Evolutionary conservation across 1,140 invertebrate genomes (phyloP).

Genomic region (Atta cephalotes): DNA sequence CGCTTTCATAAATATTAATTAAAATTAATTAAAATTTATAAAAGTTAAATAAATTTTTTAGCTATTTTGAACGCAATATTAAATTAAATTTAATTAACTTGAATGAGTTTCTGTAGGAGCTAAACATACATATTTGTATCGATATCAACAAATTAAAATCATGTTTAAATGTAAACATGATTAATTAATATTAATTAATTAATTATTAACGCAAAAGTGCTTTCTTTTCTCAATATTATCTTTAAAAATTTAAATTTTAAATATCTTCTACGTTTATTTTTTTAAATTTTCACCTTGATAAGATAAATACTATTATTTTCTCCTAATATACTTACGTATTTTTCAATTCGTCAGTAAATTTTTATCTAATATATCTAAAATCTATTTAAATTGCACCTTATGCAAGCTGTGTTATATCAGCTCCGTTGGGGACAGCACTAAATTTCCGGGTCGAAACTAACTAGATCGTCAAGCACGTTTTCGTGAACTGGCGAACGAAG

Average conservation of each 20-base stretch:
- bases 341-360: background rate
- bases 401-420: background rate
- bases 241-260: background rate
- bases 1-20: background rate
- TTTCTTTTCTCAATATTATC: background rate
- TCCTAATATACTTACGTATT: slow-evolving; percentile 7
- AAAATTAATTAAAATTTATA: background rate
- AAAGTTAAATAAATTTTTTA: slow-evolving; percentile 2
- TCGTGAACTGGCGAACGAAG: slow-evolving; percentile 45
- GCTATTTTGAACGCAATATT: background rate
- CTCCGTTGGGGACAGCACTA: slow-evolving; percentile 28
- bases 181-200: slow-evolving; percentile 18
- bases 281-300: background rate
- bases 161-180: background rate
- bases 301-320: background rate
- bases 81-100: slow-evolving; percentile 1
- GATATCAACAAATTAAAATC: background rate
- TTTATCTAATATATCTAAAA: background rate
- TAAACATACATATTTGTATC: background rate
- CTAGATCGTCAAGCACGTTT: slow-evolving; percentile 59
- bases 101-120: background rate
- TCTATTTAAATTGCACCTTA: slow-evolving; percentile 29
- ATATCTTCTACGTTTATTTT: background rate
- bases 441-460: slow-evolving; percentile 48
- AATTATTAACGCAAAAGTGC: background rate